Evolutionary conservation across 2,888 invertebrate species (phyloP).

Genomic region (Cephalotes varians): DNA sequence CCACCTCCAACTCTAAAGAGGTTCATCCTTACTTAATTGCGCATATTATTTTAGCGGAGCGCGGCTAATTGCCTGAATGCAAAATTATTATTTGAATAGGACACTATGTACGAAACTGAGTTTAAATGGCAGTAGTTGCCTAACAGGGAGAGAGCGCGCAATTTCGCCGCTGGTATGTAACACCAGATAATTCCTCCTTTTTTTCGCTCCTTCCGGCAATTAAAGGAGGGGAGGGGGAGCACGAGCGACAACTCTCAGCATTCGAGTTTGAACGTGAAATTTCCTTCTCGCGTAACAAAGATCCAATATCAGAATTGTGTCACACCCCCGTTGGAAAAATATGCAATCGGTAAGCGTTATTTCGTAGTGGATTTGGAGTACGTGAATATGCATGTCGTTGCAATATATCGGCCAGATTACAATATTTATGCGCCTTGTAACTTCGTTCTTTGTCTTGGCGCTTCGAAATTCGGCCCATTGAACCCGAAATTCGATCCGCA

Average conservation of each 20-base stretch:
- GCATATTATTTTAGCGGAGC: slow-evolving; percentile 60
- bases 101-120: slow-evolving; percentile 63
- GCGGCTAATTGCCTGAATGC: slow-evolving; percentile 65
- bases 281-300: neutral
- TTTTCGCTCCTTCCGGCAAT: slow-evolving; percentile 14
- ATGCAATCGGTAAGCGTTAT: slow-evolving; percentile 42
- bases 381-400: slow-evolving; percentile 39
- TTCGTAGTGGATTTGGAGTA: slow-evolving; percentile 20
- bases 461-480: slow-evolving; percentile 34
- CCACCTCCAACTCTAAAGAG: slow-evolving; percentile 54
- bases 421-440: slow-evolving; percentile 47
- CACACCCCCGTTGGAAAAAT: neutral
- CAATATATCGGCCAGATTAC: slow-evolving; percentile 39
- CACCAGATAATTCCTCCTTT: slow-evolving; percentile 15
- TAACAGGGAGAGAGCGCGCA: slow-evolving; percentile 1
- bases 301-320: slow-evolving; percentile 26
- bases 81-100: slow-evolving; percentile 62
- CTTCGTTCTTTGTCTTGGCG: slow-evolving; percentile 47
- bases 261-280: neutral
- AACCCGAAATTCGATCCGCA: slow-evolving; percentile 60
- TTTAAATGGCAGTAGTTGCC: slow-evolving; percentile 48
- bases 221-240: no score
- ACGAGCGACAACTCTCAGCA: slow-evolving; percentile 15
- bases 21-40: slow-evolving; percentile 63
- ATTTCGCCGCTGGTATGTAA: slow-evolving; percentile 25